These are phyloP conservation scores for Anguilla japonica DNA, from an alignment of 2,113 vertebrate species.

Conservation along the genomic window DNA sequence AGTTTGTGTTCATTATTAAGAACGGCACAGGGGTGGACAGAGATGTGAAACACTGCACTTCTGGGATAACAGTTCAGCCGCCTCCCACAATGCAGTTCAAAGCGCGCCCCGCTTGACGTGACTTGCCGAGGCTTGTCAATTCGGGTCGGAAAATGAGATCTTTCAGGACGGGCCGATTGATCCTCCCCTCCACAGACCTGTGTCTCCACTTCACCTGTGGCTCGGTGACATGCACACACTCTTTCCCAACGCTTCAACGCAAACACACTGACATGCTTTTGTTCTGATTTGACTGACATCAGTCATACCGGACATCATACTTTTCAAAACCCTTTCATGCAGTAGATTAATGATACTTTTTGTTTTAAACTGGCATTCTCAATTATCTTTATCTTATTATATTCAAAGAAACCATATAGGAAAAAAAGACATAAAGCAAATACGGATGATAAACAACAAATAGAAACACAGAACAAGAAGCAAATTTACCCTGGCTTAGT, in stretches of 20 bases:
- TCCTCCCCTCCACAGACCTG: slow-evolving; percentile 52
- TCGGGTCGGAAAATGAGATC: slow-evolving; percentile 45
- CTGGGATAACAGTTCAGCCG: slow-evolving; percentile 30
- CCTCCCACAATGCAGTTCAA: slow-evolving; percentile 61
- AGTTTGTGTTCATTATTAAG: neutral
- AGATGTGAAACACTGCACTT: slow-evolving; percentile 24
- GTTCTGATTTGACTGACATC: no score
- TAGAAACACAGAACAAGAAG: no score
- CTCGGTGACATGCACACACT: neutral
- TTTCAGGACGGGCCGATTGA: slow-evolving; percentile 38
- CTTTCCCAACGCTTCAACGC: neutral
- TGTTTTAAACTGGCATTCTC: no score
- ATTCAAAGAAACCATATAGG: no score
- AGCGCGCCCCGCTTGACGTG: neutral
- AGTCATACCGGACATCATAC: neutral
- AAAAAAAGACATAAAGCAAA: no score
- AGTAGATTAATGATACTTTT: neutral
- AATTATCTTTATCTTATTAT: no score
- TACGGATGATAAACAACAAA: no score
- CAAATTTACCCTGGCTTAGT: no score
- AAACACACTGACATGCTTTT: neutral
- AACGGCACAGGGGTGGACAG: slow-evolving; percentile 25
- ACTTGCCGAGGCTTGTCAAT: slow-evolving; percentile 42
- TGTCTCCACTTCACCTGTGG: slow-evolving; percentile 40
- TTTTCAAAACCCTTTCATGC: neutral